Evolutionary conservation across 2,797 vertebrate genomes (phyloP), one percentile per base, ranked within the genome.

Genomic region (Kryptopterus vitreolus): DNA sequence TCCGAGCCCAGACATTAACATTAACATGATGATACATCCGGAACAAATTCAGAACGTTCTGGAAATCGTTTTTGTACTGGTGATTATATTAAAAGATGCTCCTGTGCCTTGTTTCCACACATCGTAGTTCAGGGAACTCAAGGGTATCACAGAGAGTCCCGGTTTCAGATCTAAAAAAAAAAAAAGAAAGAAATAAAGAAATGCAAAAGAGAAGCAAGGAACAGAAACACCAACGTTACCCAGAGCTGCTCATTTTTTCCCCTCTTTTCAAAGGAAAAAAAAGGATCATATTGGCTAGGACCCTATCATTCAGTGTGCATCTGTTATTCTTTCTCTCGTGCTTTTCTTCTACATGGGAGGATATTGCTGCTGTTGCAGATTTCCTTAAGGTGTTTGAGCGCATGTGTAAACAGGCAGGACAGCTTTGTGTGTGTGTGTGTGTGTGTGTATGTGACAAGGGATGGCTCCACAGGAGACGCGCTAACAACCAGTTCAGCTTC

Each of bases 331-430:
- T 53, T 77, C 61, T 66, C 31, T 82, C 38, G 16, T 5, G 0
- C 16, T 52, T 53, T 22, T 29, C 50, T 57, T 72, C 59, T n/a
- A 33, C 77, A 58, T 57, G 24, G 18, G 68, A 76, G 65, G 72
- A 77, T 66, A 78, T 55, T 72, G 65, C 70, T 69, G 78, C 78
- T 73, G 48, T 84, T 65, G 26, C 18, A 57, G 29, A 78, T 68
- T 79, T 63, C 74, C 61, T 66, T 38, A 63, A 81, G 33, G 35
- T 57, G 33, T 74, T 53, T 53, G 31, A 63, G 73, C 43, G 4
- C 62, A 65, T 76, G 78, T 76, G 75, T 76, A 81, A 77, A 84
- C 77, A 82, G 12, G 58, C 63, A 71, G 59, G 69, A 81, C 75
- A 43, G 38, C 38, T 43, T 72, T 53, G 52, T 53, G 46, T 70